phyloP scores from a whole-genome alignment of 2,888 invertebrate genomes.

The Metopia argyrocephala region DNA sequence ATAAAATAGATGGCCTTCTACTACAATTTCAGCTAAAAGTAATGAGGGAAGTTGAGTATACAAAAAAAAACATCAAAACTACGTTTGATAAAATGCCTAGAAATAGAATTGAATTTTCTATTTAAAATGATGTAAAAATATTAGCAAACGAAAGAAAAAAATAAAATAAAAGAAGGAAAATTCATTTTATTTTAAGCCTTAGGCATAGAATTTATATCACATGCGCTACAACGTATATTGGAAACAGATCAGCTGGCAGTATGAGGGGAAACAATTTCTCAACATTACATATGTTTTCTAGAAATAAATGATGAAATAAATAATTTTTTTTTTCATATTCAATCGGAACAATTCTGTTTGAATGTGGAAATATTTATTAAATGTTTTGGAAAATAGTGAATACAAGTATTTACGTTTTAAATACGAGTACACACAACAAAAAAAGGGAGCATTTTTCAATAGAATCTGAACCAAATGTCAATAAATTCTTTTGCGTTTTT shows the following conservation, averaged over 20 bases:
- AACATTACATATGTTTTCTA: conserved; percentile 43
- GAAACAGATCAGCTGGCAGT: background rate
- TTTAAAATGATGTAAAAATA: conserved; percentile 53
- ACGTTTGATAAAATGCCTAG: conserved; percentile 59
- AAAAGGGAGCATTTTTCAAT: conserved; percentile 1
- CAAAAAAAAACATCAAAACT: conserved; percentile 47
- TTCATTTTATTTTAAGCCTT: conserved; percentile 38
- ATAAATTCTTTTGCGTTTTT: conserved; percentile 39
- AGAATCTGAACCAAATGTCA: background rate
- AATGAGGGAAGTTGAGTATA: background rate
- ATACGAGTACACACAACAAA: conserved; percentile 8
- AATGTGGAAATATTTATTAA: conserved; percentile 30
- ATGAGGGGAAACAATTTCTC: background rate
- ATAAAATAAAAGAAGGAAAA: background rate
- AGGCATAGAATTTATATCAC: conserved; percentile 56
- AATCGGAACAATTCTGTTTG: background rate
- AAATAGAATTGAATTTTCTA: conserved; percentile 8
- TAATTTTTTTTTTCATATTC: conserved; percentile 41
- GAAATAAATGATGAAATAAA: conserved; percentile 31
- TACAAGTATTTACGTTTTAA: conserved; percentile 5
- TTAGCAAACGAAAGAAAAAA: background rate
- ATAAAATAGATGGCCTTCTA: conserved; percentile 38
- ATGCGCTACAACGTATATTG: conserved; percentile 7
- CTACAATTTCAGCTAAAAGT: conserved; percentile 22
- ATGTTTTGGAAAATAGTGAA: conserved; percentile 58